These are phyloP conservation scores for Holcopasites calliopsidis DNA, from an alignment of 1,140 invertebrate genomes.

Conservation along the genomic window DNA sequence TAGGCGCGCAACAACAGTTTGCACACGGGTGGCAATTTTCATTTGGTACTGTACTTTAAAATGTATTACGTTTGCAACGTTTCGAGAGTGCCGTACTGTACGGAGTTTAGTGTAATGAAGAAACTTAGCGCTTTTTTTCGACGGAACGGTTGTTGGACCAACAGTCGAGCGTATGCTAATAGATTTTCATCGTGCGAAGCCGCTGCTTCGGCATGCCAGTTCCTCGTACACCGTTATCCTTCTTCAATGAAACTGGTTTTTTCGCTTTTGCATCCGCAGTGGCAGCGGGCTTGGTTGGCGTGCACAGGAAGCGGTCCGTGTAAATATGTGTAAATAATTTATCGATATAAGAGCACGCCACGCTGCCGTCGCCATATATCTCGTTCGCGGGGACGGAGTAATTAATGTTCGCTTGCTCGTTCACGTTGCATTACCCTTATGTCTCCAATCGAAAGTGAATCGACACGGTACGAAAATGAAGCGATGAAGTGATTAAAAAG, in stretches of 20 bases:
- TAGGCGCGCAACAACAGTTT: no score
- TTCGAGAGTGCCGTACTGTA: no score
- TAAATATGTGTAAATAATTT: conserved; percentile 61
- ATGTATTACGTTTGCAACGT: no score
- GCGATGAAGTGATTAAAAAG: not conserved
- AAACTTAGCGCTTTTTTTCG: not conserved
- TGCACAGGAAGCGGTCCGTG: conserved; percentile 30
- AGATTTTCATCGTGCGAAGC: conserved; percentile 45
- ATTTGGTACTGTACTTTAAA: no score
- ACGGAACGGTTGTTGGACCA: not conserved
- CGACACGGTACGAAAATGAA: not conserved
- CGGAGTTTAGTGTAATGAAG: not conserved
- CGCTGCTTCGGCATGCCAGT: conserved; percentile 38
- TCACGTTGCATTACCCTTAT: not conserved
- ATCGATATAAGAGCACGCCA: conserved; percentile 41
- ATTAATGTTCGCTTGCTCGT: conserved; percentile 50
- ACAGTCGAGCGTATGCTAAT: conserved; percentile 28
- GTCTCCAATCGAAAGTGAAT: not conserved
- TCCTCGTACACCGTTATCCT: conserved; percentile 26
- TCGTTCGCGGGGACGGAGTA: conserved; percentile 30
- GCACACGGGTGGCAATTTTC: no score
- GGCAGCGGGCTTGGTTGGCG: not conserved
- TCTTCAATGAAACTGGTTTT: conserved; percentile 58
- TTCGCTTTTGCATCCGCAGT: conserved; percentile 49
- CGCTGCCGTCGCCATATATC: conserved; percentile 46